These are phyloP conservation scores for Caenorhabditis japonica DNA, from an alignment of 2,888 invertebrate genomes.

Conservation along the genomic window DNA sequence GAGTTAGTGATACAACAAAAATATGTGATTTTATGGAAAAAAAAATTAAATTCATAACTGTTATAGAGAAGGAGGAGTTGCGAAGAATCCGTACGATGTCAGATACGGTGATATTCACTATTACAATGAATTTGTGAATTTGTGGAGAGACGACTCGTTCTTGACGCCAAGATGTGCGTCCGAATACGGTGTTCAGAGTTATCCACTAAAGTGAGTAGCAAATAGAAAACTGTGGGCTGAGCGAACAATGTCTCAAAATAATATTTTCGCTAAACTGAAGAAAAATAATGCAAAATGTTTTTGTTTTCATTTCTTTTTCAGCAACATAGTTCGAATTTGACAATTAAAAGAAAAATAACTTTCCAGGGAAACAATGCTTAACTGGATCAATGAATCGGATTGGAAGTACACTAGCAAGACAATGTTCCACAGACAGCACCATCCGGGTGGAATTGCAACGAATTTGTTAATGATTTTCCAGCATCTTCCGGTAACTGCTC, in stretches of 20 bases:
- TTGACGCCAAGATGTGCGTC: conserved; percentile 90
- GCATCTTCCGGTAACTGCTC: conserved; percentile 67
- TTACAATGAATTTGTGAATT: conserved; percentile 87
- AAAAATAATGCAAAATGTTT: neutral
- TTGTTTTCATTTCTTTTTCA: neutral
- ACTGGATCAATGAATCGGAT: conserved; percentile 51
- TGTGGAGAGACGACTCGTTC: conserved; percentile 86
- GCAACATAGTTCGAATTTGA: neutral
- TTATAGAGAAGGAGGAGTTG: conserved; percentile 85
- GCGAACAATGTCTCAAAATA: too few species aligned
- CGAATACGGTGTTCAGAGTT: conserved; percentile 94
- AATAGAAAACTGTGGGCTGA: too few species aligned
- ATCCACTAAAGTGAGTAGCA: conserved; percentile 81
- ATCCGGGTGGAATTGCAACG: conserved; percentile 83
- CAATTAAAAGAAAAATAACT: conserved; percentile 32
- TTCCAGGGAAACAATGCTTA: conserved; percentile 55
- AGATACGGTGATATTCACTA: conserved; percentile 90
- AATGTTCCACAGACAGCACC: conserved; percentile 87
- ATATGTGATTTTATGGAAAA: neutral
- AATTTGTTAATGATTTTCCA: conserved; percentile 67
- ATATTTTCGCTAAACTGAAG: too few species aligned
- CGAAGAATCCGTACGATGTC: conserved; percentile 84
- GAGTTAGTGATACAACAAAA: conserved; percentile 33
- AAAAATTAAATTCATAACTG: neutral
- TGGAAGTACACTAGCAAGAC: conserved; percentile 48